Percentiles rank a stretch among this genome's conserved stretches.
Evolutionary conservation across 2,797 vertebrate genomes (phyloP).

Genomic region (Acipenser transmontanus): DNA sequence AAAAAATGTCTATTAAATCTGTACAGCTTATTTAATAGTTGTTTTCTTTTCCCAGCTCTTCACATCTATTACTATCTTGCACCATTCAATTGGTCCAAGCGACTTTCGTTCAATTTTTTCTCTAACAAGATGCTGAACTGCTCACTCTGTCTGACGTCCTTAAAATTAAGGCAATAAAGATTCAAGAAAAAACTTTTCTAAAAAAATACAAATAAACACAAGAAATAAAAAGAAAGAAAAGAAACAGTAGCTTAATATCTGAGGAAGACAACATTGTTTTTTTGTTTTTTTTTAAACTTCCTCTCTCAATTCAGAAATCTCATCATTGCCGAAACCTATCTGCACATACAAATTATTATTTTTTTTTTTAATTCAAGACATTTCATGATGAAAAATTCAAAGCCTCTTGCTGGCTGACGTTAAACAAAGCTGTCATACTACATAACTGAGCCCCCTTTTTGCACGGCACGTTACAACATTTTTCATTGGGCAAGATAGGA

Average conservation of each 20-base stretch:
- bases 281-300: conserved; percentile 58
- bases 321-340: conserved; percentile 55
- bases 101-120: conserved; percentile 58
- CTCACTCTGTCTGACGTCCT: conserved; percentile 78
- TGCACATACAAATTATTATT: conserved; percentile 66
- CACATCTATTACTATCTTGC: conserved; percentile 65
- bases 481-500: conserved; percentile 76
- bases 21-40: conserved; percentile 82
- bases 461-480: conserved; percentile 74
- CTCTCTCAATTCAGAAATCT: conserved; percentile 71
- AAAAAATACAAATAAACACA: conserved; percentile 68
- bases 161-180: conserved; percentile 99
- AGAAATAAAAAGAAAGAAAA: conserved; percentile 68
- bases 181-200: conserved; percentile 88
- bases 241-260: conserved; percentile 83
- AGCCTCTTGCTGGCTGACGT: conserved; percentile 35
- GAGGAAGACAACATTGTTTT: conserved; percentile 78
- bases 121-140: conserved; percentile 77
- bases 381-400: conserved; percentile 67
- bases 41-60: conserved; percentile 66
- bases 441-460: conserved; percentile 73
- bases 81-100: conserved; percentile 68
- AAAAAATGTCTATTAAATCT: conserved; percentile 87
- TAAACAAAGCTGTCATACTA: conserved; percentile 74
- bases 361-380: conserved; percentile 63